Base-by-base conservation (phyloP, 1,140 invertebrate genomes). In the Chlorops oryzae region DNA sequence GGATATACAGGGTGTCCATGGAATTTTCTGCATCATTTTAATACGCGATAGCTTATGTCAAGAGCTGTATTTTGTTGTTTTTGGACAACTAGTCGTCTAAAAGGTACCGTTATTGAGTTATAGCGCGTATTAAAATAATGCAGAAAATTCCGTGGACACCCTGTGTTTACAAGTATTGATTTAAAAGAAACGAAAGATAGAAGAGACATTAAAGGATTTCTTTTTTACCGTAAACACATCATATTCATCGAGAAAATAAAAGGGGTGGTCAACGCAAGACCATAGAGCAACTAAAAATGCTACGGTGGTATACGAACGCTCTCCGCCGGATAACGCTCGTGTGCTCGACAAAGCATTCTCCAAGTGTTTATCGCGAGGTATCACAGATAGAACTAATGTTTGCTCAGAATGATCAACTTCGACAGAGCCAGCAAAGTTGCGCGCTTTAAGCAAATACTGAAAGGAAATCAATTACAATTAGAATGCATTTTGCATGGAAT, bases 181-280 rank as follows among this genome's bases (percentile, higher is more conserved):
- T 17, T 3, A 20, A 17, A 9, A 1, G 18, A 25, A 45, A 21
- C 17, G 7, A n/a, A 6, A n/a, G 9, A 59, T 51, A 55, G 15
- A 32, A 24, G 47, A 17, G 34, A n/a, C 52, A 51, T 35, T 47
- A 21, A 50, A 57, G 49, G 47, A 20, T 45, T 47, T 49, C 52
- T 54, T 50, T 63, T 63, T 66, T 60, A 87, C 94, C 88, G 98
- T 97, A 70, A 94, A 99, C 0, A 98, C 94, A 72, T 98, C 96
- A 73, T 98, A 98, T 77, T 99, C 96, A 71, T 98, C 96, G 37
- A 98, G 77, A 65, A 96, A 93, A 67, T 92, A 88, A 72, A 98
- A 97, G 0, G 96, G 96, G 50, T 90, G 81, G 53, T 88, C 82
- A 59, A 91, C 87, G 44, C 84, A 86, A 35, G 91, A 85, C 96